Conservation (phyloP, 1,140 invertebrate species). For the Carposina sasakii region DNA sequence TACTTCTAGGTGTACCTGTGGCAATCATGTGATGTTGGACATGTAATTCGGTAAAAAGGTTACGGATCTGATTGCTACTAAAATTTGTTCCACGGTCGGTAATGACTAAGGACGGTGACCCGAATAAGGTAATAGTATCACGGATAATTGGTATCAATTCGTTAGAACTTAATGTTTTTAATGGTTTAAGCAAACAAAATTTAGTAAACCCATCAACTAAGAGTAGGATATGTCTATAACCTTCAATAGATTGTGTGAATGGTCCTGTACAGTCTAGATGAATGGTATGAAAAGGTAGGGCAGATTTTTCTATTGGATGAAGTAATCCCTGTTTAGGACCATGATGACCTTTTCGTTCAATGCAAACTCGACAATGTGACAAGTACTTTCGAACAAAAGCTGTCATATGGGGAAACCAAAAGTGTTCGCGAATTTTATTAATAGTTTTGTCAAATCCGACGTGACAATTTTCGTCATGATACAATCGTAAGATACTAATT, state of each 20-base stretch:
- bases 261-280: constrained; percentile 14
- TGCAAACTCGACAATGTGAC: constrained; percentile 13
- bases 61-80: not conserved
- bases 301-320: constrained; percentile 11
- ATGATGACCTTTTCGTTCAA: constrained; percentile 9
- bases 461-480: constrained; percentile 16
- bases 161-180: constrained; percentile 7
- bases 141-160: constrained; percentile 3
- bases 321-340: constrained; percentile 18
- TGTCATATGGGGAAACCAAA: constrained; percentile 21
- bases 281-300: constrained; percentile 17
- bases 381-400: constrained; percentile 13
- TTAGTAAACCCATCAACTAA: constrained; percentile 16
- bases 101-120: not conserved
- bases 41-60: constrained; percentile 24
- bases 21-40: constrained; percentile 36
- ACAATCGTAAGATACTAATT: constrained; percentile 14
- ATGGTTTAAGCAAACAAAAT: constrained; percentile 14
- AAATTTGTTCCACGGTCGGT: constrained; percentile 5
- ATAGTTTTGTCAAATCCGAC: constrained; percentile 20
- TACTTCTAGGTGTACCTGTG: constrained; percentile 37
- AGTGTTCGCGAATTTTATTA: constrained; percentile 9
- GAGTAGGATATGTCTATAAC: constrained; percentile 15
- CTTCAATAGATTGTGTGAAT: not conserved
- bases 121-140: not conserved